Percentiles rank a stretch among this genome's conserved stretches.
These are phyloP conservation scores for Flexamia atlantica DNA, from an alignment of 2,888 invertebrate species.

Conservation along the genomic window DNA sequence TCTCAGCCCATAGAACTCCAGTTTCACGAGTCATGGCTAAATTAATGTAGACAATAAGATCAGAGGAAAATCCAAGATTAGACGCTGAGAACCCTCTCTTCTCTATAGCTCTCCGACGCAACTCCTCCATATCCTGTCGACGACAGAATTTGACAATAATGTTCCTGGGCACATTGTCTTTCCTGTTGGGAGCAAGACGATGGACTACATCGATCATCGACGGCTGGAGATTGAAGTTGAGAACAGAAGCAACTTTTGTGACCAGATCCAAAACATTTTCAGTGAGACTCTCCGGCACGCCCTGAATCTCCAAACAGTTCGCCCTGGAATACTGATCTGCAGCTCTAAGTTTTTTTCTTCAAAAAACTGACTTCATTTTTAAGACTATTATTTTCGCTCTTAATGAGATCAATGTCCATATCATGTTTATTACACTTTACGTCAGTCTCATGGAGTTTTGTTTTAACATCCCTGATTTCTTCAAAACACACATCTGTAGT, in stretches of 20 bases:
- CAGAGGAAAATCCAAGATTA: not conserved
- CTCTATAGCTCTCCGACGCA: not conserved
- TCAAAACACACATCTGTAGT: no score
- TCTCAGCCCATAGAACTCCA: no score
- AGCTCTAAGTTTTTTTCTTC: not conserved
- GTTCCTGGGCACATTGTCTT: no score
- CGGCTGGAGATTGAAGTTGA: not conserved
- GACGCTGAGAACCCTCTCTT: constrained; percentile 1
- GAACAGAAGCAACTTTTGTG: not conserved
- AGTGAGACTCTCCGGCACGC: not conserved
- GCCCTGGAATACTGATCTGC: not conserved
- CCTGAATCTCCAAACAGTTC: not conserved
- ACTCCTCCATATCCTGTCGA: not conserved
- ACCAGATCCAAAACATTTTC: not conserved
- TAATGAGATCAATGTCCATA: no score
- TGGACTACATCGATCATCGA: no score
- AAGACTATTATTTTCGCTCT: not conserved
- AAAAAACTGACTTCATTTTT: not conserved
- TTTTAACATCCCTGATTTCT: no score
- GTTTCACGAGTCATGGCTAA: no score
- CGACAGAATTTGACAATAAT: constrained; percentile 8
- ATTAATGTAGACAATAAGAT: no score
- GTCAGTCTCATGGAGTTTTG: no score
- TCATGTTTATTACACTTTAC: no score
- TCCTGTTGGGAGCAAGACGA: no score